Conservation (phyloP, 2,797 vertebrate genomes). For the Chiroxiphia lanceolata region DNA sequence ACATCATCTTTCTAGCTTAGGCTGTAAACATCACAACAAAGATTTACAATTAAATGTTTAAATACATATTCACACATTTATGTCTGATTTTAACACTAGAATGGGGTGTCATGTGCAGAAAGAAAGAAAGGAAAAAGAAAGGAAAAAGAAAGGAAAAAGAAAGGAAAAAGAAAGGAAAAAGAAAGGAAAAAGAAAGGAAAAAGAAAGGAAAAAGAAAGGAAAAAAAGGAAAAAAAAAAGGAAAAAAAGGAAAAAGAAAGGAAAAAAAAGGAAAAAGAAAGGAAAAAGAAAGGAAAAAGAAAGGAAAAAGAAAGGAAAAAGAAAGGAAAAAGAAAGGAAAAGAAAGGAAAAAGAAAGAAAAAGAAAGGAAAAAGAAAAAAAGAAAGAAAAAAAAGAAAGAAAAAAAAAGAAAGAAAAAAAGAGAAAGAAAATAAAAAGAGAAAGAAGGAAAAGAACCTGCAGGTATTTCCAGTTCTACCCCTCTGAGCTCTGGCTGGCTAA, state of each 20-base stretch:
- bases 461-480: conserved; percentile 46
- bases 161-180: not conserved
- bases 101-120: not conserved
- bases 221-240: not conserved
- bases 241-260: not conserved
- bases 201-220: not conserved
- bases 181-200: not conserved
- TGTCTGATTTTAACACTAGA: conserved; percentile 35
- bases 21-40: conserved; percentile 71
- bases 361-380: not conserved
- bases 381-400: no score
- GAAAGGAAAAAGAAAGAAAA: not conserved
- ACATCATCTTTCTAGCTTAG: conserved; percentile 62
- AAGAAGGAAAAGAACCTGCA: not conserved
- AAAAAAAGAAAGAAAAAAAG: not conserved
- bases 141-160: not conserved
- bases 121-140: not conserved
- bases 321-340: not conserved
- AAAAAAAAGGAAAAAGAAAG: no score
- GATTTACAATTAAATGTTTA: conserved; percentile 72
- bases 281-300: not conserved
- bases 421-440: no score
- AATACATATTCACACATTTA: conserved; percentile 70
- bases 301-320: not conserved
- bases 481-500: conserved; percentile 37